These are phyloP conservation scores for Agelas oroides DNA, from an alignment of 37 sponge, comb jelly and placozoan genomes.

Conservation along the genomic window DNA sequence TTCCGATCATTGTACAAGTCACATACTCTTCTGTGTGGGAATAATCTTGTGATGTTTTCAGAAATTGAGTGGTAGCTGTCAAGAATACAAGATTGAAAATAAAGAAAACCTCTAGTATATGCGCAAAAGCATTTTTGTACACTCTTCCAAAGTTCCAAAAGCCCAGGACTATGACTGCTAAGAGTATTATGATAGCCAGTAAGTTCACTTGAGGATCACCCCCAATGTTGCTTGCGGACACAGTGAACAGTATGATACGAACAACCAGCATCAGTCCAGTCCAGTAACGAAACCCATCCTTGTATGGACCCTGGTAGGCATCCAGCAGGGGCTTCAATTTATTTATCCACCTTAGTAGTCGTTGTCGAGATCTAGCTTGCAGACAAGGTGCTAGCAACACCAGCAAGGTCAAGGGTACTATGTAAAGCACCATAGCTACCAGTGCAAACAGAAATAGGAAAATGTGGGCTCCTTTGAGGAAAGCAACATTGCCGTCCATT, in stretches of 20 bases:
- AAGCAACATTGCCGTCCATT: constrained; percentile 9
- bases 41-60: too few relatives aligned
- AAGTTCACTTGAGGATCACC: too few relatives aligned
- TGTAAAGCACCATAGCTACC: background rate
- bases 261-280: background rate
- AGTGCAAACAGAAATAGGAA: constrained; percentile 2
- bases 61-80: too few relatives aligned
- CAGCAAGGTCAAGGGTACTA: constrained; percentile 15
- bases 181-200: too few relatives aligned
- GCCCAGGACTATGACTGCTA: too few relatives aligned
- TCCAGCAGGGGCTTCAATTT: constrained; percentile 6
- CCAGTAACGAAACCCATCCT: constrained; percentile 16
- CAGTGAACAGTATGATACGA: background rate
- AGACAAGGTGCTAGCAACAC: constrained; percentile 2
- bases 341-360: background rate
- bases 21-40: too few relatives aligned
- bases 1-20: too few relatives aligned
- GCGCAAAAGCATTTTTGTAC: too few relatives aligned
- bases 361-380: background rate
- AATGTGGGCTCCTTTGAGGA: background rate
- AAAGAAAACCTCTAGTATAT: too few relatives aligned
- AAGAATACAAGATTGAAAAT: too few relatives aligned
- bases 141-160: too few relatives aligned
- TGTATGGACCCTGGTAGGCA: background rate
- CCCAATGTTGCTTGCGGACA: background rate